phyloP scores from a whole-genome alignment of 2,113 vertebrate species.

The Tupaia tana region DNA sequence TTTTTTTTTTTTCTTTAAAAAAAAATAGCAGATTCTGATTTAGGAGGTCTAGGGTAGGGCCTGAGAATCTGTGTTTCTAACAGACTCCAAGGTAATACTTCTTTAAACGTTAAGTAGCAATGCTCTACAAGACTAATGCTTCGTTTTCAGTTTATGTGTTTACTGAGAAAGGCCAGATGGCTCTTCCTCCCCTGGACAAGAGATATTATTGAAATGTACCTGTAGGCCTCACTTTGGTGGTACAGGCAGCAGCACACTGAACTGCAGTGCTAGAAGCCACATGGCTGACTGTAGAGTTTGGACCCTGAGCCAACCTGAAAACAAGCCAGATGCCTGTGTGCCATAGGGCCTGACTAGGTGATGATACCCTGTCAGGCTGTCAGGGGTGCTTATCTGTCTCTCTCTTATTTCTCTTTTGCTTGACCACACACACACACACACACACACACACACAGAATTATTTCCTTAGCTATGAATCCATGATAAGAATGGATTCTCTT shows the following conservation, averaged over 20 bases:
- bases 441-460: neutral
- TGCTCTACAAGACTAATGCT: neutral
- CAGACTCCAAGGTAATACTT: neutral
- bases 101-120: neutral
- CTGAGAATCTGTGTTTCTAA: neutral
- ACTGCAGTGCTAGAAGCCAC: no score
- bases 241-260: no score
- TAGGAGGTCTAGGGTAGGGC: neutral
- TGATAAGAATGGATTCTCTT: neutral
- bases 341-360: no score
- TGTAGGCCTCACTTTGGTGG: neutral
- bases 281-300: no score
- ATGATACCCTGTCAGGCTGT: no score
- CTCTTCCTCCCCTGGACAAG: constrained; percentile 18
- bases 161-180: neutral
- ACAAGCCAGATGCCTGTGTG: no score
- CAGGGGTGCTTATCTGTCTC: no score
- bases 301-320: no score
- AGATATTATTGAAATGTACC: neutral
- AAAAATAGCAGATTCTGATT: neutral
- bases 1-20: no score
- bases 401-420: no score
- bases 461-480: neutral
- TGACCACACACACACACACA: no score
- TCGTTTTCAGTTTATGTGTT: constrained; percentile 12